These are phyloP conservation scores for Stenotaenia linearis DNA, from an alignment of 2,888 invertebrate species.

Conservation along the genomic window DNA sequence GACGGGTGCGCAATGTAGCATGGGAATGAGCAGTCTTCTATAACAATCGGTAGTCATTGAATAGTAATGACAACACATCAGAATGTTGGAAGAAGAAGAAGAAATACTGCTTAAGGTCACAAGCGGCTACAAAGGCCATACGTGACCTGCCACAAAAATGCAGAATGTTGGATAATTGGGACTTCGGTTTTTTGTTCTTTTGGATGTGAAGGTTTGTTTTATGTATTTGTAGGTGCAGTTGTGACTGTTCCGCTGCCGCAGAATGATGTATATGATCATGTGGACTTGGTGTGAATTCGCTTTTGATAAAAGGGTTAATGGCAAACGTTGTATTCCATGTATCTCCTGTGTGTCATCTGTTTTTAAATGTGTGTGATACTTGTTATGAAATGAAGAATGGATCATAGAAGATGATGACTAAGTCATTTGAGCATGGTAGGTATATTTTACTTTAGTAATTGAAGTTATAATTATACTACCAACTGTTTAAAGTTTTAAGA, in stretches of 20 bases:
- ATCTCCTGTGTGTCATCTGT: not conserved
- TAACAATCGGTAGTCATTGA: too few relatives aligned
- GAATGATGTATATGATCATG: not conserved
- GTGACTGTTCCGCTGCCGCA: conserved; percentile 28
- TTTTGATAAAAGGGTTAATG: not conserved
- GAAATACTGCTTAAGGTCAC: too few relatives aligned
- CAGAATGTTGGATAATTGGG: too few relatives aligned
- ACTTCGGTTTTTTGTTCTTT: not conserved
- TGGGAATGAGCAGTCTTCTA: too few relatives aligned
- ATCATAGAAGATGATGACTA: not conserved
- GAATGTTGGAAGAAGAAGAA: too few relatives aligned
- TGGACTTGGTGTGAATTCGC: conserved; percentile 2
- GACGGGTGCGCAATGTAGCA: too few relatives aligned
- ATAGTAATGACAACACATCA: too few relatives aligned
- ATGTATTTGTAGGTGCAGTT: not conserved
- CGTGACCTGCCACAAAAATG: too few relatives aligned
- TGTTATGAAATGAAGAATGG: not conserved
- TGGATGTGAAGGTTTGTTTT: not conserved
- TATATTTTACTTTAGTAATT: too few relatives aligned
- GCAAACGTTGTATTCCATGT: not conserved
- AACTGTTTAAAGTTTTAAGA: too few relatives aligned
- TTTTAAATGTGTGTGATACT: not conserved
- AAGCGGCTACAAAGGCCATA: too few relatives aligned
- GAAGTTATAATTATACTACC: too few relatives aligned
- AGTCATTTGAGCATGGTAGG: not conserved